Base-by-base conservation (phyloP, 1,140 invertebrate species). In the Drosophila sulfurigaster region DNA sequence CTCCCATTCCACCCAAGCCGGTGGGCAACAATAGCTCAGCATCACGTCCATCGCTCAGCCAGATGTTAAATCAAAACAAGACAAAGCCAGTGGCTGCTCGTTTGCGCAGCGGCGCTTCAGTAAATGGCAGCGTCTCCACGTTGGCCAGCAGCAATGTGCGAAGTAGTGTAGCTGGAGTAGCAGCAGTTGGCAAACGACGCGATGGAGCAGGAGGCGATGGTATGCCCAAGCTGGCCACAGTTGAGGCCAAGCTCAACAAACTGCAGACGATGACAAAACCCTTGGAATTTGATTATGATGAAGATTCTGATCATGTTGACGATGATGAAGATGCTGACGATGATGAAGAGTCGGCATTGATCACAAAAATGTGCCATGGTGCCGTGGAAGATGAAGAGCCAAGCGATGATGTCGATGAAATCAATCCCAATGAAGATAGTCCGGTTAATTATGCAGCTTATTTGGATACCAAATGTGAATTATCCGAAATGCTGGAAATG, bases 211-310 rank as follows among this genome's bases (percentile, higher is more conserved):
- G 20, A 25, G 20, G 20, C 20, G 75, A 59, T 10, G 6, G 5
- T 5, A 20, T 52, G 0, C 32, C 60, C 28, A 85, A 72, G 45
- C 35, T 67, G 8, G 11, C 62, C 4, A 51, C 77, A 6, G 48
- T 48, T 5, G 85, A 83, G 11, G 48, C 10, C 38, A 43, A 15
- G 5, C 1, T 52, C 5, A 81, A 77, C 1, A 73, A 71, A 13
- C 16, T 58, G 28, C 73, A 81, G 43, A 16, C 59, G 0, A 43
- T 66, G 10, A 20, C 69, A 1, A 86, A 74, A 25, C 56, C 71
- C 16, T 48, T 75, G 59, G 86, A 91, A 3, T 78, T 65, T 15
- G 79, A 90, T 6, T 88, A 63, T 25, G 83, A 77, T 2, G 83
- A 83, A 5, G 83, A 88, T 11, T 89, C 60, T 1, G 85, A 89